phyloP scores from a whole-genome alignment of 2,888 invertebrate species.

The Xestobium rufovillosum region DNA sequence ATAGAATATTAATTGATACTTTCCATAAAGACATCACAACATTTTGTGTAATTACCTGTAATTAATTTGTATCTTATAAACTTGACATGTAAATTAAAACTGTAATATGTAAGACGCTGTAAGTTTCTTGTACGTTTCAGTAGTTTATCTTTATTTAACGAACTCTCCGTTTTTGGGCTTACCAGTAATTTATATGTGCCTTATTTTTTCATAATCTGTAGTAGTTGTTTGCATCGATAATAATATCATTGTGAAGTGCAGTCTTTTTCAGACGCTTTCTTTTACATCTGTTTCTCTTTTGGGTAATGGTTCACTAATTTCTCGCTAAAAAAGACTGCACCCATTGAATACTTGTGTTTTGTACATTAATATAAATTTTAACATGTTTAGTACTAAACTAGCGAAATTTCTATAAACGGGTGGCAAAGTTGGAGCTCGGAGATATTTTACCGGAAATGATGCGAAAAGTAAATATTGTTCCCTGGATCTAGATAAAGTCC shows the following conservation, averaged over 20 bases:
- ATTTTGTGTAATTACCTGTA: too few relatives aligned
- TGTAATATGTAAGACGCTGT: too few relatives aligned
- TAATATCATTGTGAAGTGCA: constrained; percentile 1
- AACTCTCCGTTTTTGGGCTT: constrained; percentile 2
- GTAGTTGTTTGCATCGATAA: constrained; percentile 1
- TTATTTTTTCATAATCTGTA: not conserved
- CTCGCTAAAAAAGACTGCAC: constrained; percentile 3
- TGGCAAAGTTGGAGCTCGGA: too few relatives aligned
- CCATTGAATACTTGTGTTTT: not conserved
- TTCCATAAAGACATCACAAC: too few relatives aligned
- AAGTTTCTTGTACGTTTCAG: too few relatives aligned
- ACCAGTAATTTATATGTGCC: constrained; percentile 1
- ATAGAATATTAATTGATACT: too few relatives aligned
- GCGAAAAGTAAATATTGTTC: too few relatives aligned
- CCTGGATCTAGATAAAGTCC: too few relatives aligned
- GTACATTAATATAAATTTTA: constrained; percentile 6
- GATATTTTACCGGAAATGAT: too few relatives aligned
- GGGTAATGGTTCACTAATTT: too few relatives aligned
- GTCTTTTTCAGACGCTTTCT: not conserved
- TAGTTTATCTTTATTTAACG: not conserved
- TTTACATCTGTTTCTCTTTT: not conserved
- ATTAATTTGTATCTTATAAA: too few relatives aligned
- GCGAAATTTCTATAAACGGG: not conserved
- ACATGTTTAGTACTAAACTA: constrained; percentile 1
- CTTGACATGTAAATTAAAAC: too few relatives aligned